phyloP scores from a whole-genome alignment of 2,113 vertebrate genomes.

The Neolamprologus brichardi region DNA sequence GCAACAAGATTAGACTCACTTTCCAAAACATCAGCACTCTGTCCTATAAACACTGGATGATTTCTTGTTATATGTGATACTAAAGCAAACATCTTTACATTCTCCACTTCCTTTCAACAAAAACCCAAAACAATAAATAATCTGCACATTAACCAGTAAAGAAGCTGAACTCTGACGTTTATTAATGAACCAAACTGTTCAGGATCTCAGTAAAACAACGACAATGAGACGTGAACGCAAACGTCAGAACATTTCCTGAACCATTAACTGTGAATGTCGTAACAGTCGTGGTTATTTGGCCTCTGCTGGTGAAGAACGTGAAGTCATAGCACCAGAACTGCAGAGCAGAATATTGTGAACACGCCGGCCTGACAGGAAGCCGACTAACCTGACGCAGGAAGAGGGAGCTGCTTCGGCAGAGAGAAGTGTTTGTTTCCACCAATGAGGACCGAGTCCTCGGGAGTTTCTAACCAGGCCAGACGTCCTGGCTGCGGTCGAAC shows the following conservation, averaged over 20 bases:
- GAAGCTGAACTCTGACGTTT: accelerated
- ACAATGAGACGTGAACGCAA: neutral
- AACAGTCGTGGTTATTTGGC: neutral
- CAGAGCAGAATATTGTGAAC: neutral
- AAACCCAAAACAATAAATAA: neutral
- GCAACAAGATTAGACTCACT: neutral
- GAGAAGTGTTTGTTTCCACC: neutral
- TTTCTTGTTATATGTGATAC: neutral
- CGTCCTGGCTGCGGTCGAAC: neutral
- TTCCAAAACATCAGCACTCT: accelerated
- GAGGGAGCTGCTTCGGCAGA: neutral
- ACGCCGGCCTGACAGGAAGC: neutral
- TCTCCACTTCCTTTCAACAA: neutral
- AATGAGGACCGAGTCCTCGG: neutral
- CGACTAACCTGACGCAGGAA: neutral
- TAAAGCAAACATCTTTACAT: neutral
- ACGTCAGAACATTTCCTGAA: neutral
- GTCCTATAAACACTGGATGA: neutral
- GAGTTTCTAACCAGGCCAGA: neutral
- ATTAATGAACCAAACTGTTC: neutral
- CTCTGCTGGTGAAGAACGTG: neutral
- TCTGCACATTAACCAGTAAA: neutral
- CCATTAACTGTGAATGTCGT: accelerated
- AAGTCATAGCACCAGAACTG: neutral
- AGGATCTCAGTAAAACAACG: accelerated